Evolutionary conservation across 2,797 vertebrate species (phyloP), one percentile per base, ranked within the genome.

Genomic region (Pteropus rufus): DNA sequence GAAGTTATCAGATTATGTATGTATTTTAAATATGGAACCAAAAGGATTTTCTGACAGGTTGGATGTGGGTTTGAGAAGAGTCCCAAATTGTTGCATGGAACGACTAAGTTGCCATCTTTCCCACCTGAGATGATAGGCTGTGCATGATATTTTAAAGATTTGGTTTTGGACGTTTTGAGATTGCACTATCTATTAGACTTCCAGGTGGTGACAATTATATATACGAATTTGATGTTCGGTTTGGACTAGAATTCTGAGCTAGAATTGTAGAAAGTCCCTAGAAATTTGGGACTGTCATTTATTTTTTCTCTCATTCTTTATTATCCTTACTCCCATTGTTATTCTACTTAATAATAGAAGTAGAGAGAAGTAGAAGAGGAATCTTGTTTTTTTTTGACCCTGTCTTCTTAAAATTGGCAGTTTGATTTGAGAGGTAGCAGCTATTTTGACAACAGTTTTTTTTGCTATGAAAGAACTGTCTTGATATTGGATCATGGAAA

Each of bases 381-480:
- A 54, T 70, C 69, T 39, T 62, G 15, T 92, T 93, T 93, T 75
- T 54, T 56, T 69, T 91, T 95, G 79, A 89, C 75, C 87, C 70
- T 26, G 7, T 89, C 70, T 93, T 94, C 64, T 21, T 67, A 49
- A 80, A 96, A 75, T 72, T 90, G 84, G 58, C 84, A 95, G 83
- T 65, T 85, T 86, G 84, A 90, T 76, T 89, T 91, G 91, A 93
- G 49, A 64, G n/a, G 56, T 82, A 64, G 81, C 46, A 89, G 46
- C 70, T 92, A 73, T 94, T 95, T 95, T 95, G 94, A 97, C 87
- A 96, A 79, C 67, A 70, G 49, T 72, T 95, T 60, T 58, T 49
- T 96, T 87, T 96, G 54, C 67, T 77, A 19, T 64, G 44, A 92
- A 91, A 93, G 44, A 75, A 29, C 80, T 96, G 75, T 75, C 93